Base-by-base conservation (phyloP, 1,140 invertebrate species). In the Pseudomyrmex cubaensis region DNA sequence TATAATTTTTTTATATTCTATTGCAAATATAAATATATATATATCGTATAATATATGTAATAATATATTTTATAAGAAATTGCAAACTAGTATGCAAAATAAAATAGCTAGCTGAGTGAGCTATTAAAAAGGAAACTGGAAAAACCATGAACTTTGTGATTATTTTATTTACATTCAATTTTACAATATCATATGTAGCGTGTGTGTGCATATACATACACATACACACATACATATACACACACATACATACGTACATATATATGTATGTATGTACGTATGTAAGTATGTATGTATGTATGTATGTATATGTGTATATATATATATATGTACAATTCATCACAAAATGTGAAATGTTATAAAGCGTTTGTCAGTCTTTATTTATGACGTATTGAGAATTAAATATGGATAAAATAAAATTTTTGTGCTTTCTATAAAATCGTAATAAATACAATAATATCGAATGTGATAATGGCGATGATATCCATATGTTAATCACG, bases 21-120 rank as follows among this genome's bases (percentile, higher is more conserved):
- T 70, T 69, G 35, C 52, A 48, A 78, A 78, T 69, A 64, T 64
- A 66, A 17, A 61, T 17, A 76, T 13, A 76, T 57, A 77, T 78
- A 78, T 35, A 35, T 35, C 35, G 35, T 35, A 35, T 35, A 35
- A 35, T 35, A 35, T 35, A 35, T 35, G 35, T 66, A 76, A 77
- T 56, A 35, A 77, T 77, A 66, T 69, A 78, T 78, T 78, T 78
- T 78, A 78, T 70, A 78, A 76, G 22, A 20, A 70, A 78, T 78
- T 78, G 17, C 8, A 69, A 61, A n/a, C 70, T 63, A 46, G 15
- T 57, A 20, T 78, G 64, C 52, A 17, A 57, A 69, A 69, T 69
- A 69, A 78, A 56, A 13, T 22, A 69, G 25, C 25, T 25, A 54
- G 17, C 10, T n/a, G 52, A 22, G 75, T 46, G 13, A 78, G 52